These are phyloP conservation scores for Tauraco erythrolophus DNA, from an alignment of 2,113 vertebrate genomes.

Conservation along the genomic window DNA sequence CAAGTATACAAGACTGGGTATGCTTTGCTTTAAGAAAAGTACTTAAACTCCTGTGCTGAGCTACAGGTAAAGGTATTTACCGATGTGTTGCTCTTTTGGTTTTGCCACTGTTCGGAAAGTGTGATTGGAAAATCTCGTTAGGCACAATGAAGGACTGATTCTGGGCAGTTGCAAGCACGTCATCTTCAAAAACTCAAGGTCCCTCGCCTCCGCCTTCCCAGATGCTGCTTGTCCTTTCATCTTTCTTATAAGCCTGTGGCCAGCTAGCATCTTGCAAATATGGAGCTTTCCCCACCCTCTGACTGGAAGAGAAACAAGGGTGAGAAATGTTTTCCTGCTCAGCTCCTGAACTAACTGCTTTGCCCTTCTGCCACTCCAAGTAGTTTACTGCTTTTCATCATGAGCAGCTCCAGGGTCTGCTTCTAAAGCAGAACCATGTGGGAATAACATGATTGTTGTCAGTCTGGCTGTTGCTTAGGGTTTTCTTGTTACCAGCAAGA, in stretches of 20 bases:
- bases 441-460: conserved; percentile 19
- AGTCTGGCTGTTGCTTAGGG: not conserved
- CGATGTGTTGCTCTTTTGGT: not conserved
- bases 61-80: not conserved
- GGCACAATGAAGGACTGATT: not conserved
- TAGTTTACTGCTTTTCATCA: conserved; percentile 42
- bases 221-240: conserved; percentile 24
- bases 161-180: not conserved
- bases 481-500: not conserved
- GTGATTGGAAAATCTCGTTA: not conserved
- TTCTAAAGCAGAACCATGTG: conserved; percentile 23
- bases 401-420: not conserved
- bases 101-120: not conserved
- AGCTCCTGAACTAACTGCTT: conserved; percentile 25
- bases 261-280: conserved; percentile 8
- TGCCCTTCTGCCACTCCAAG: conserved; percentile 28
- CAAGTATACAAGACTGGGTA: not conserved
- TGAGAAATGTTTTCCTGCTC: conserved; percentile 35
- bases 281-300: not conserved
- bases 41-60: not conserved
- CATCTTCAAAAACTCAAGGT: conserved; percentile 5
- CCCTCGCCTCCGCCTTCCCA: not conserved
- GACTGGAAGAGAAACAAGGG: not conserved
- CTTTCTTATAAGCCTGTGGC: conserved; percentile 18
- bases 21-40: not conserved